Conservation (phyloP, 2,113 vertebrate species). For the Gadus macrocephalus region DNA sequence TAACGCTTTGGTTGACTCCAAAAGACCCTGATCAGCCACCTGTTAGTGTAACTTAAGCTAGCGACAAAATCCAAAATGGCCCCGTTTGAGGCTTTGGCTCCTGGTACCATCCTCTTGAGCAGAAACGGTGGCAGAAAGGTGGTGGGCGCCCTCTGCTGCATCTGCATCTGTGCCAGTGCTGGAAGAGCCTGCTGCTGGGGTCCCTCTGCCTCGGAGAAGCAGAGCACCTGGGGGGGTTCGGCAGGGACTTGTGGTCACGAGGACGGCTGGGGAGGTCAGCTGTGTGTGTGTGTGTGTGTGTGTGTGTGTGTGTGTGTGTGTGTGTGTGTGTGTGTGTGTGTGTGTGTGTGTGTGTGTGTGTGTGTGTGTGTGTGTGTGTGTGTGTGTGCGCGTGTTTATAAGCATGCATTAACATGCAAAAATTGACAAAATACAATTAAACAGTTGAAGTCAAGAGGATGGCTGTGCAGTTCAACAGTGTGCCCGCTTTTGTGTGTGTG, state of each 20-base stretch:
- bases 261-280: background rate
- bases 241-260: background rate
- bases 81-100: background rate
- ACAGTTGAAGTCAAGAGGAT: too few relatives aligned
- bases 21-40: background rate
- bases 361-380: background rate
- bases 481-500: background rate
- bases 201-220: conserved; percentile 42
- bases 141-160: conserved; percentile 7
- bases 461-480: too few relatives aligned
- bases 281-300: background rate
- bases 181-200: too few relatives aligned
- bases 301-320: background rate
- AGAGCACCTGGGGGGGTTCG: conserved; percentile 51
- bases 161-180: conserved; percentile 3
- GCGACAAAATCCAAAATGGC: background rate
- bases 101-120: conserved; percentile 39
- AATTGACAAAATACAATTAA: too few relatives aligned
- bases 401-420: too few relatives aligned
- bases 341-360: background rate
- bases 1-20: background rate
- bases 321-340: background rate
- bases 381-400: too few relatives aligned
- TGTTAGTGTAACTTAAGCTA: conserved; percentile 6
- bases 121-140: conserved; percentile 26